Evolutionary conservation across 1,140 invertebrate species (phyloP), one percentile per base, ranked within the genome.

Genomic region (Caerostris darwini): DNA sequence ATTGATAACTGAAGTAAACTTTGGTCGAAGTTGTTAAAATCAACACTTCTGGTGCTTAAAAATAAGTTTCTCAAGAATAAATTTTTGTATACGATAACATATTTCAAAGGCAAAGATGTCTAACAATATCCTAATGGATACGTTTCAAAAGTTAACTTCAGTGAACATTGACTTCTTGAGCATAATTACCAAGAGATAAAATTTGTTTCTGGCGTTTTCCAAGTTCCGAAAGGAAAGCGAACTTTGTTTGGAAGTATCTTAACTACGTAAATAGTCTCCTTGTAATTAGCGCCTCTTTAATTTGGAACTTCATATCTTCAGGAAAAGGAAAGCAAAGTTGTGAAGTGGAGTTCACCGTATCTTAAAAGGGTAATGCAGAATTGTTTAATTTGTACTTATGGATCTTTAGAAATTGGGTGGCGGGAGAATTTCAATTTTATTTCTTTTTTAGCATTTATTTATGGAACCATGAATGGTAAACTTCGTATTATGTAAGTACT

Each of bases 111-210:
- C 12, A 64, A 1, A 17, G 61, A 34, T 34, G 0, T 0, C 34
- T 1, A 34, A 0, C 61, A 64, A 64, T 64, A 12, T 17, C 61
- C 17, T 64, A 64, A 17, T 64, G 17, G 5, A 64, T 64, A 64
- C 3, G 3, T 61, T 64, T 5, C 61, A 14, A 10, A n/a, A 14
- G 12, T 58, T 14, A 85, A 6, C 53, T 85, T 57, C 6, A 53
- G 17, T 56, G 56, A 85, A 57, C 56, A 4, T 85, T 85, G 5
- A 7, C 54, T 85, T 19, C 82, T 85, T 57, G 7, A 81, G 57
- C 82, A 6, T 85, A 85, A 57, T 85, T 85, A 85, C 82, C 50
- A 0, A 53, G 54, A 85, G 53, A 57, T 19, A 58, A 85, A 85
- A 12, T 85, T 85, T 85, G 17, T 14, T n/a, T 19, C 57, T 19